A percentile compares a stretch with the other conserved stretches of the same genome.
phyloP scores from a whole-genome alignment of 2,797 vertebrate genomes.

The Triplophysa bombifrons region DNA sequence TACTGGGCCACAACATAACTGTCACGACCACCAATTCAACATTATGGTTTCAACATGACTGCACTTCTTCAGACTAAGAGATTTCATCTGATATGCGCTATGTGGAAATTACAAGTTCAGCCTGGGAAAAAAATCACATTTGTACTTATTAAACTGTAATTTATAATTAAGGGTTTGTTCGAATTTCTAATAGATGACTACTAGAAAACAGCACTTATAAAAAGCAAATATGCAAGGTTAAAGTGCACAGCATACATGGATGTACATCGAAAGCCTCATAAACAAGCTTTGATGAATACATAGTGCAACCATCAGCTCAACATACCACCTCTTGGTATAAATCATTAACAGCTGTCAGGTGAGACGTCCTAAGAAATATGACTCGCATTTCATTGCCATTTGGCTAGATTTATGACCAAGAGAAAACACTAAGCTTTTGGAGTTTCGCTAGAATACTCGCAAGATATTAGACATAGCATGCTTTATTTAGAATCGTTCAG shows the following conservation, averaged over 20 bases:
- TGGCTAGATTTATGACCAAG: conserved; percentile 36
- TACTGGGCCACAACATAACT: neutral
- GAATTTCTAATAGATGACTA: too few relatives aligned
- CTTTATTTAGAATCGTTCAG: conserved; percentile 20
- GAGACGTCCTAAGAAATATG: conserved; percentile 20
- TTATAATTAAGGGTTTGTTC: too few relatives aligned
- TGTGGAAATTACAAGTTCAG: too few relatives aligned
- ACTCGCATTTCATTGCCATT: conserved; percentile 20
- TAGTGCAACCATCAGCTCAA: conserved; percentile 15
- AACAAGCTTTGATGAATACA: conserved; percentile 13
- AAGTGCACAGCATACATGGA: neutral
- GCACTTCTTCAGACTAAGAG: too few relatives aligned
- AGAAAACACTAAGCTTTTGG: conserved; percentile 10
- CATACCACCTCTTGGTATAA: neutral
- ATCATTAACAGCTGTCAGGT: conserved; percentile 36
- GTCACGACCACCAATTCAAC: too few relatives aligned
- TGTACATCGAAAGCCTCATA: neutral
- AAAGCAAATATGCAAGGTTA: too few relatives aligned
- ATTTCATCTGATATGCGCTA: too few relatives aligned
- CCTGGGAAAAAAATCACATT: too few relatives aligned
- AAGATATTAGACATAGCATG: conserved; percentile 18
- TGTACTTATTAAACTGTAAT: too few relatives aligned
- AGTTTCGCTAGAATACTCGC: conserved; percentile 10
- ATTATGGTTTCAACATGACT: too few relatives aligned
- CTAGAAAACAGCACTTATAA: too few relatives aligned